Base-by-base conservation (phyloP, 1,140 invertebrate genomes). In the Harpegnathos saltator region DNA sequence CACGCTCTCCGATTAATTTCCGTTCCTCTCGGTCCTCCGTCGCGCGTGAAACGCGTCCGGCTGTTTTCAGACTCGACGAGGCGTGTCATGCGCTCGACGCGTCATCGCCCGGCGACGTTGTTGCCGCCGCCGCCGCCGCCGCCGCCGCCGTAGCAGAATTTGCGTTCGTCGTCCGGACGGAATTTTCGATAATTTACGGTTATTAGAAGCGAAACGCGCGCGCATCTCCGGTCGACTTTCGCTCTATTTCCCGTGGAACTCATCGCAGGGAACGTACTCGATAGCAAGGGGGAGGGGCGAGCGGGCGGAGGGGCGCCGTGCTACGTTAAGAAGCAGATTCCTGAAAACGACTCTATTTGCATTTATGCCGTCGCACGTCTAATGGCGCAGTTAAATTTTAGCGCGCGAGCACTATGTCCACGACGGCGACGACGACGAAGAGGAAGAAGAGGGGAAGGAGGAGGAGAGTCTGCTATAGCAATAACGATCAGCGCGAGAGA, bases 1-100 rank as follows among this genome's bases (percentile, higher is more conserved):
- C 29, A 48, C 29, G 4, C 22, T 62, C 77, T 33, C 48, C 59
- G 84, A 86, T 85, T 86, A 86, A 86, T 86, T 86, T 86, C 85
- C 85, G 68, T 59, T 56, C 59, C 84, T 73, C 68, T 69, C 77
- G 56, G 68, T 82, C 62, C 62, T 65, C 77, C 58, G 52, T 68
- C 48, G 65, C 83, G 84, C 58, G 83, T 65, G 50, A 86, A 86
- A 73, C 72, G 84, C 83, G 69, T 85, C 56, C 72, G 75, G 29
- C 48, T 33, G 61, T 86, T 86, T 86, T 85, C 84, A 22, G 38
- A 81, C 78, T 69, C 84, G 15, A 63, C 69, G 84, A 56, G 54
- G 84, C 33, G 54, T 81, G 48, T 71, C 78, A 56, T 86, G 69
- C 19, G 58, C 84, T 85, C 48, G 56, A 69, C 56, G 66, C 52